phyloP scores from a whole-genome alignment of 2,888 invertebrate genomes.

The Podabrus alpinus region DNA sequence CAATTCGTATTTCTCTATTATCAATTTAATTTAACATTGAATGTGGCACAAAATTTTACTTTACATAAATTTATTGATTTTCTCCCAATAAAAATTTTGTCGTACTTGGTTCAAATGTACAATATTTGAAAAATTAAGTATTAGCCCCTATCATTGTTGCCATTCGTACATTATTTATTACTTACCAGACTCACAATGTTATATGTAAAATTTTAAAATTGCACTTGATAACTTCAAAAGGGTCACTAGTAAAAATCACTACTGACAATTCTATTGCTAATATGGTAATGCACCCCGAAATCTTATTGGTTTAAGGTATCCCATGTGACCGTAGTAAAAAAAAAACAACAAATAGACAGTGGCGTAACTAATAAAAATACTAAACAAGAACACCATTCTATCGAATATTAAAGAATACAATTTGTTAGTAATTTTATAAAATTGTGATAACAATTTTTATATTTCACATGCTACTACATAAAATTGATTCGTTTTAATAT shows the following conservation, averaged over 20 bases:
- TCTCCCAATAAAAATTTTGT: background rate
- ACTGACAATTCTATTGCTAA: slow-evolving; percentile 30
- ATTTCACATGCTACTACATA: background rate
- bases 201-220: background rate
- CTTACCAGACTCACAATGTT: background rate
- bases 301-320: slow-evolving; percentile 42
- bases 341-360: background rate
- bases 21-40: background rate
- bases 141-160: background rate
- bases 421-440: background rate
- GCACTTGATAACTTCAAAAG: background rate
- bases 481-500: background rate
- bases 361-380: background rate
- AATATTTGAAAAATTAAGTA: background rate
- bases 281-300: slow-evolving; percentile 45
- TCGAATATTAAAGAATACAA: background rate
- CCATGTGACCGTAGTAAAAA: slow-evolving; percentile 40
- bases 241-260: slow-evolving; percentile 15
- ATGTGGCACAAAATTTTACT: background rate
- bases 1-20: background rate
- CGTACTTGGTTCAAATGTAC: background rate
- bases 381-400: background rate
- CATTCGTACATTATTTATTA: background rate
- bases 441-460: background rate
- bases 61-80: slow-evolving; percentile 1